Evolutionary conservation across 30 jellyfish, hydroid and myxozoan species (phyloP), one percentile per base, ranked within the genome.

Genomic region (Mastigias papua): DNA sequence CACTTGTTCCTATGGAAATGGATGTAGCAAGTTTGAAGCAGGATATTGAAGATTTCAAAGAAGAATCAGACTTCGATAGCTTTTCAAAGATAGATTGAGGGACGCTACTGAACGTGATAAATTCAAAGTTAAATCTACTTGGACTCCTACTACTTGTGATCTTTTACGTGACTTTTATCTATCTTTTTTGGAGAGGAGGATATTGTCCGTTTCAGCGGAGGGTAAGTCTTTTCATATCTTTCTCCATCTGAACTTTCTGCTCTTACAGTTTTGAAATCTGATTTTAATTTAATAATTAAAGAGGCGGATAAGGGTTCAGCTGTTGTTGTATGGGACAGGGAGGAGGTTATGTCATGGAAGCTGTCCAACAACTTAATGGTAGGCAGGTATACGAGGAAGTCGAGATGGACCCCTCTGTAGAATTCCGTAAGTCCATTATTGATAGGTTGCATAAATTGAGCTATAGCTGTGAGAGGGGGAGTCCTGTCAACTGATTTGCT

Each of bases 311-410:
- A 61, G 51, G 90, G 90, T 0, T 80, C 81, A 7, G 89, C 84
- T 4, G 92, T 82, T 82, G 92, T 82, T 23, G 92, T 82, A 5
- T 82, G 92, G 92, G 85, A 82, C 77, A 34, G 85, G 77, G 92
- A 35, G 76, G 92, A 82, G n/a, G n/a, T 69, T 82, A 82, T 20
- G 54, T 54, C 3, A 54, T 28, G 15, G 61, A 77, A 57, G 78
- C 88, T 30, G 34, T 21, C 65, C 76, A 46, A 54, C 88, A 60
- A 48, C 23, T 77, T 16, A 48, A 25, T 8, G 74, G 49, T 48
- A 76, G 48, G 74, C 74, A 76, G 27, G 83, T 72, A 1, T 72
- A 72, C 34, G 83, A 72, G 68, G 83, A 72, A 49, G 34, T 72
- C 15, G 81, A 69, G n/a, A n/a, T n/a, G n/a, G n/a, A n/a, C n/a